Evolutionary conservation across 2,113 vertebrate species (phyloP), one percentile per base, ranked within the genome.

Genomic region (Pseudopipra pipra): DNA sequence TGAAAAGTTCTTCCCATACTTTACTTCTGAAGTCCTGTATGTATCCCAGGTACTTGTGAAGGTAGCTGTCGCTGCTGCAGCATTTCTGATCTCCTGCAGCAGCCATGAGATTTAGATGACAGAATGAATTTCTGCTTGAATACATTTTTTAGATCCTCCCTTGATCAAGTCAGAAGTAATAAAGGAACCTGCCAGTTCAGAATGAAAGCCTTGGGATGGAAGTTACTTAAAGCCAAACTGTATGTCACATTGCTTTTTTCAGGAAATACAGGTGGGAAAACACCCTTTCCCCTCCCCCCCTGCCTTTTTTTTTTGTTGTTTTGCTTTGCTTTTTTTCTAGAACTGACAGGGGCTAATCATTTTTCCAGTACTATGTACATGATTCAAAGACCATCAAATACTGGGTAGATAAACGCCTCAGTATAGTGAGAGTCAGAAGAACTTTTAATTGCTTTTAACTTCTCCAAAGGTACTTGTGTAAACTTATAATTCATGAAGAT

Each of bases 181-280:
- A 41, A 4, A 65, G 43, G 65, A 92, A 85, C 44, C 25, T 91
- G 43, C 17, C 28, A 46, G 18, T 37, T 89, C 31, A 55, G 21
- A 67, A 76, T 67, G 49, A 43, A 82, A 92, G 55, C 68, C 76
- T 37, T 65, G 41, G 27, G 49, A 76, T 17, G 20, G n/a, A 91
- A 87, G 24, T 14, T 75, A 35, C 61, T 90, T 14, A n/a, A 84
- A 94, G 28, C 21, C 19, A 78, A 30, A 6, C 20, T 54, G 11
- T 58, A 63, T 9, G 13, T 24, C 7, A 58, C 15, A 44, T 21
- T 27, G 10, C 17, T 35, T 70, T 71, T 71, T 73, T 58, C 21
- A 59, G 41, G 39, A 96, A 95, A 82, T 55, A 18, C 55, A 72
- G 30, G 12, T 73, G 28, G 74, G 31, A 74, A 89, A 96, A 74